Conservation (phyloP, 2,888 invertebrate genomes). For the Troides oblongomaculatus region DNA sequence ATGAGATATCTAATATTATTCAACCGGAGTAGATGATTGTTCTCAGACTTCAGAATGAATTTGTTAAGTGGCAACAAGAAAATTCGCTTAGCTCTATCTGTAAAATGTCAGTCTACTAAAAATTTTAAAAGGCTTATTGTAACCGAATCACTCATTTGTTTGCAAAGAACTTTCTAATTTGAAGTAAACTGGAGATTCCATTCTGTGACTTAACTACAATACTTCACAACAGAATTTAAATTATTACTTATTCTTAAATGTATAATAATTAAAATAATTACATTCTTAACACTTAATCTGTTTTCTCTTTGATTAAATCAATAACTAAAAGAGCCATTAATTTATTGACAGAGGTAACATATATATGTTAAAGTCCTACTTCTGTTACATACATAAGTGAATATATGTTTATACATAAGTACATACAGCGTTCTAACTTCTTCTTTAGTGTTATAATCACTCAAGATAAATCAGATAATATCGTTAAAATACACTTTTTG, state of each 20-base stretch:
- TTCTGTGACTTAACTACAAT: slow-evolving; percentile 53
- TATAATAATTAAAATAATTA: slow-evolving; percentile 45
- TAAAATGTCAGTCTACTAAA: slow-evolving; percentile 5
- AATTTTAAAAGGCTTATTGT: slow-evolving; percentile 24
- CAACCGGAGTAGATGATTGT: neutral
- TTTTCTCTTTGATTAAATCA: too few relatives aligned
- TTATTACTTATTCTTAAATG: slow-evolving; percentile 39
- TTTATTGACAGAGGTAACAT: too few relatives aligned
- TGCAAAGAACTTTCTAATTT: slow-evolving; percentile 33
- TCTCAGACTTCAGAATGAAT: neutral
- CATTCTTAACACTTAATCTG: too few relatives aligned
- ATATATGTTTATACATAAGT: too few relatives aligned
- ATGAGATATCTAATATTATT: neutral
- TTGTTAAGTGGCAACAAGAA: slow-evolving; percentile 5
- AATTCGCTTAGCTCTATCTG: slow-evolving; percentile 3
- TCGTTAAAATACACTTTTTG: too few relatives aligned
- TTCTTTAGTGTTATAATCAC: too few relatives aligned
- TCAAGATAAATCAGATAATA: too few relatives aligned
- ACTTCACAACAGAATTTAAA: slow-evolving; percentile 49
- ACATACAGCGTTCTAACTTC: too few relatives aligned
- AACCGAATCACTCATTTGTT: slow-evolving; percentile 26
- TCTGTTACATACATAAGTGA: too few relatives aligned
- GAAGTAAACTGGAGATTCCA: slow-evolving; percentile 40
- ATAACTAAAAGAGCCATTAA: too few relatives aligned
- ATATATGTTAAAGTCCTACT: too few relatives aligned